phyloP scores from a whole-genome alignment of 2,888 invertebrate species.

The Helobdella robusta region DNA sequence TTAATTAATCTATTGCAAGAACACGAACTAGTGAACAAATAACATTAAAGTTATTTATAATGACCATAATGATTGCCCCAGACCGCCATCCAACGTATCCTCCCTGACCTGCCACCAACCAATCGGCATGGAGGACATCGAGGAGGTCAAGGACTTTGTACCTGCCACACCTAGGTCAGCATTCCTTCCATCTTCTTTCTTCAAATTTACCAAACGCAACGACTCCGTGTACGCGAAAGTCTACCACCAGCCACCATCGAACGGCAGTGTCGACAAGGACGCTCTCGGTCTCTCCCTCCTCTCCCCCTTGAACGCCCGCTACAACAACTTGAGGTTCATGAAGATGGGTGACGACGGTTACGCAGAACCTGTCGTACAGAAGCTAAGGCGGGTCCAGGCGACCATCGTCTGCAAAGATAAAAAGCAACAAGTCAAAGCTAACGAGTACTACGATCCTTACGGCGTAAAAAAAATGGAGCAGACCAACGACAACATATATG shows the following conservation, averaged over 20 bases:
- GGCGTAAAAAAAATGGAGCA: too few species aligned
- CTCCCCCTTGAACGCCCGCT: not conserved
- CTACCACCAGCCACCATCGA: not conserved
- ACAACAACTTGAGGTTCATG: too few species aligned
- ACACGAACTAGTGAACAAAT: too few species aligned
- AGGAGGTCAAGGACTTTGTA: constrained; percentile 39
- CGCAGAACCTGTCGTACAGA: too few species aligned
- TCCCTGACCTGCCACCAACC: not conserved
- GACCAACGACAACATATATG: too few species aligned
- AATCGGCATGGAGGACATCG: constrained; percentile 30
- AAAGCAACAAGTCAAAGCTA: too few species aligned
- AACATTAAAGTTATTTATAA: not conserved
- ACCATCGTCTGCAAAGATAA: too few species aligned
- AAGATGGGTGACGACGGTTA: too few species aligned
- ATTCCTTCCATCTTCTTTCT: constrained; percentile 35
- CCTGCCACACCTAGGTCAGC: constrained; percentile 37
- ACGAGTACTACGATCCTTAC: too few species aligned
- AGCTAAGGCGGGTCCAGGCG: too few species aligned
- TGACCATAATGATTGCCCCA: not conserved
- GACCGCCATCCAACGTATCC: not conserved
- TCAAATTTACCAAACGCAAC: constrained; percentile 23
- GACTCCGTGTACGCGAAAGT: not conserved
- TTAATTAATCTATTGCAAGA: too few species aligned
- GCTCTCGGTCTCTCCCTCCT: not conserved
- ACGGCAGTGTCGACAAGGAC: not conserved